Evolutionary conservation across 2,113 vertebrate species (phyloP), one percentile per base, ranked within the genome.

Genomic region (Tricholaema leucomelas): DNA sequence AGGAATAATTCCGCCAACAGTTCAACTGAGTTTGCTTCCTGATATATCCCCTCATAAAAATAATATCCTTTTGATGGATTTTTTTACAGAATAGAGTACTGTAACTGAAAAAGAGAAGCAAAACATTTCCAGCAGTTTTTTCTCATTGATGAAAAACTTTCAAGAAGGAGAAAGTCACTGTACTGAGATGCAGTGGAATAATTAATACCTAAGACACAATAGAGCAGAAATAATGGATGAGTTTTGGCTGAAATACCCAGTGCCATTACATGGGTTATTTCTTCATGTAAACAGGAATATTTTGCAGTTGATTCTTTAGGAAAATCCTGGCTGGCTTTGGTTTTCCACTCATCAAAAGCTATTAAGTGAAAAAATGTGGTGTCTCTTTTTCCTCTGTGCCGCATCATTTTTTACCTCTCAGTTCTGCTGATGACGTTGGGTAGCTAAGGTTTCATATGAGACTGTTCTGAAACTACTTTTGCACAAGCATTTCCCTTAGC

Each of bases 71-170:
- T 75, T 88, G 95, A 94, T 89, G 59, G 76, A 90, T 93, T 69
- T 94, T 95, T 96, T 84, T 77, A 88, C 63, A 72, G 86, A 93
- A 92, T 46, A 92, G 93, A 96, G 64, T 19, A 35, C 42, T 90
- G 60, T 93, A 77, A 91, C 64, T 94, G 92, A 92, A 94, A 95
- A 95, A 91, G 56, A 58, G 79, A 93, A 97, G 66, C 50, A 80
- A 93, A 96, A 94, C 95, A 93, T 94, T 94, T 97, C 84, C 85
- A 88, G 67, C 65, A 90, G 81, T 88, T 81, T 93, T 69, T 95
- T 78, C 48, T 67, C 71, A 84, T 63, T 88, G 60, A 95, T 95
- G 83, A 95, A 94, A 91, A 64, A 2, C 35, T 90, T 87, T 21
- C 15, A 72, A 72, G 35, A 55, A 78, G 33, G 40, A 80, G 73